phyloP scores from a whole-genome alignment of 1,140 invertebrate species.

The Pollicipes pollicipes region DNA sequence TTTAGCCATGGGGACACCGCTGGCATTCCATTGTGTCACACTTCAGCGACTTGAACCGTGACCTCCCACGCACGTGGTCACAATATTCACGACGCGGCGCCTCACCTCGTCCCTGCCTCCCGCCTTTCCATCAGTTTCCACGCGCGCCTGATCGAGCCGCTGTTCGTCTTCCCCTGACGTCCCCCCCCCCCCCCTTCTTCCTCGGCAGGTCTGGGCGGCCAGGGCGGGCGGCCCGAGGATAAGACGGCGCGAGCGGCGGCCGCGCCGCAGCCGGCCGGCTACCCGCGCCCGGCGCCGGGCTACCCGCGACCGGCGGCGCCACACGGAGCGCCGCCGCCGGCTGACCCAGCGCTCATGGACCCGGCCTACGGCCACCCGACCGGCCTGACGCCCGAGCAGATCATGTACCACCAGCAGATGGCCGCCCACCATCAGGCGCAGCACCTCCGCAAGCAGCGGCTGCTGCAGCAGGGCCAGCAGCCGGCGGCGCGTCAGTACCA shows the following conservation, averaged over 20 bases:
- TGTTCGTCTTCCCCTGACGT: too few relatives aligned
- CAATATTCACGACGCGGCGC: too few relatives aligned
- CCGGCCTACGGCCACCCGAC: background rate
- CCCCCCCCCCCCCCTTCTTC: too few relatives aligned
- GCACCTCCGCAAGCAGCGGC: constrained; percentile 8
- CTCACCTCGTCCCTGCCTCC: too few relatives aligned
- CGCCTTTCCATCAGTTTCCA: too few relatives aligned
- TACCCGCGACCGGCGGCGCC: background rate
- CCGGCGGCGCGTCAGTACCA: background rate
- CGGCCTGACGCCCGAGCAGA: background rate
- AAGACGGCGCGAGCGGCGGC: background rate
- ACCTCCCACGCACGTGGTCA: too few relatives aligned
- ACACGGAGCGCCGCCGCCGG: too few relatives aligned
- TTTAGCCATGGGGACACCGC: too few relatives aligned
- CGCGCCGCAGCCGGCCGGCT: background rate
- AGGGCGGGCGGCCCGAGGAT: background rate
- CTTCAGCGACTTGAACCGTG: too few relatives aligned
- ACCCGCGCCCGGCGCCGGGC: background rate
- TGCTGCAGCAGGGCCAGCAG: constrained; percentile 5
- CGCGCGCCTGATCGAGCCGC: too few relatives aligned
- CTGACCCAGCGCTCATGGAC: background rate
- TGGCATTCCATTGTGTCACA: too few relatives aligned
- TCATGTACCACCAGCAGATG: background rate
- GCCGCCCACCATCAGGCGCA: constrained; percentile 14
- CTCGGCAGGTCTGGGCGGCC: background rate